Percentiles rank a stretch among this genome's conserved stretches.
Evolutionary conservation across 2,888 invertebrate genomes (phyloP).

Genomic region (Ectemnius continuus): DNA sequence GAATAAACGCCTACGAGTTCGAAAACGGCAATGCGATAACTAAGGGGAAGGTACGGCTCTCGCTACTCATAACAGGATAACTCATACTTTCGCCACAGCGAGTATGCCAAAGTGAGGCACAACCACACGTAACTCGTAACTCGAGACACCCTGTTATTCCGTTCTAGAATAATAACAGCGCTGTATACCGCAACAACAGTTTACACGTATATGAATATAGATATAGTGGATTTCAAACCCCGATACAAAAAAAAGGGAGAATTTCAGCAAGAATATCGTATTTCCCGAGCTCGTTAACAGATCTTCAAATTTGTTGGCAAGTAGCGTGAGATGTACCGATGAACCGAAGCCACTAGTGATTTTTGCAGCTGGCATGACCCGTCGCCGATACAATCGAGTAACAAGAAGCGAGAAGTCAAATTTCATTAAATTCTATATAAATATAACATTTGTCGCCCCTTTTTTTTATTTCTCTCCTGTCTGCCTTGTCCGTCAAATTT

Average conservation of each 20-base stretch:
- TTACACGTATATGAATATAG: not conserved
- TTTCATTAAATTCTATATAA: not conserved
- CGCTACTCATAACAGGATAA: conserved; percentile 24
- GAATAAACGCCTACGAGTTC: not conserved
- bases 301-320: not conserved
- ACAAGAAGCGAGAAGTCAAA: not conserved
- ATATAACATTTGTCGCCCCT: too few relatives aligned
- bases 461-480: not conserved
- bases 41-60: not conserved
- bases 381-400: not conserved
- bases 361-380: not conserved
- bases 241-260: not conserved
- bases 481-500: not conserved
- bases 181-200: not conserved
- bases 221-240: not conserved
- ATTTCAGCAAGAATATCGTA: not conserved
- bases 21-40: not conserved
- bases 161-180: not conserved
- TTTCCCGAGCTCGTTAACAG: not conserved
- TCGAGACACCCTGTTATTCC: not conserved
- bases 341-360: not conserved
- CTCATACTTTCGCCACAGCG: not conserved
- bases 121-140: too few relatives aligned
- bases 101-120: not conserved
- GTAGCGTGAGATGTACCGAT: not conserved